These are phyloP conservation scores for Lymantria monacha DNA, from an alignment of 2,888 invertebrate species.

Conservation along the genomic window DNA sequence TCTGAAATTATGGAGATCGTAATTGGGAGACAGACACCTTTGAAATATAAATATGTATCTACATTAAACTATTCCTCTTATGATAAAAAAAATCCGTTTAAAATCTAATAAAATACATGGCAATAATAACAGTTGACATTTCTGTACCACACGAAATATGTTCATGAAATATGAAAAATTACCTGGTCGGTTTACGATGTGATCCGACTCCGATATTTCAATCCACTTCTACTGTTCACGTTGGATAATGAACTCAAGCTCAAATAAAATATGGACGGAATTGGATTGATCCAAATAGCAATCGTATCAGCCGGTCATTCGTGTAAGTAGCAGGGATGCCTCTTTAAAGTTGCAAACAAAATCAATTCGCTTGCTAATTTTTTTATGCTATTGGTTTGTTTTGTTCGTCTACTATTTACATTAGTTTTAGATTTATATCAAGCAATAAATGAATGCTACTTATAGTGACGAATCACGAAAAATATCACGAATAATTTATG, in stretches of 20 bases:
- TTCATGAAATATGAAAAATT: conserved; percentile 50
- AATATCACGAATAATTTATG: too few species aligned
- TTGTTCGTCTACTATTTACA: too few species aligned
- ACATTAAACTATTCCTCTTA: not conserved
- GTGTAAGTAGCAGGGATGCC: conserved; percentile 30
- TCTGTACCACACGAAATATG: conserved; percentile 24
- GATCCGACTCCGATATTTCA: conserved; percentile 45
- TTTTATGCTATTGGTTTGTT: not conserved
- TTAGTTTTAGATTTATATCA: too few species aligned
- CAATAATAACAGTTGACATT: conserved; percentile 28
- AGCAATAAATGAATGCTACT: too few species aligned
- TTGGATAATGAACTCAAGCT: conserved; percentile 40
- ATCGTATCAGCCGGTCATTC: conserved; percentile 38
- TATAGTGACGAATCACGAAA: too few species aligned
- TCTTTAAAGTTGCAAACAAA: conserved; percentile 14
- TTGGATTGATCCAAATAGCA: conserved; percentile 33
- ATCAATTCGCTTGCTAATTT: conserved; percentile 1
- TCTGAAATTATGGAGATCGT: too few species aligned
- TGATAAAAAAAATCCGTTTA: not conserved
- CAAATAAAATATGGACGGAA: conserved; percentile 42
- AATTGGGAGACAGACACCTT: too few species aligned
- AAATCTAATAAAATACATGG: not conserved
- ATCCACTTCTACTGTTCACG: conserved; percentile 36
- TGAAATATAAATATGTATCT: too few species aligned
- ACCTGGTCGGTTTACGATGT: conserved; percentile 47